Percentiles rank a stretch among this genome's conserved stretches.
Conservation (phyloP, 2,888 invertebrate genomes). For the Sinotaia quadrata region DNA sequence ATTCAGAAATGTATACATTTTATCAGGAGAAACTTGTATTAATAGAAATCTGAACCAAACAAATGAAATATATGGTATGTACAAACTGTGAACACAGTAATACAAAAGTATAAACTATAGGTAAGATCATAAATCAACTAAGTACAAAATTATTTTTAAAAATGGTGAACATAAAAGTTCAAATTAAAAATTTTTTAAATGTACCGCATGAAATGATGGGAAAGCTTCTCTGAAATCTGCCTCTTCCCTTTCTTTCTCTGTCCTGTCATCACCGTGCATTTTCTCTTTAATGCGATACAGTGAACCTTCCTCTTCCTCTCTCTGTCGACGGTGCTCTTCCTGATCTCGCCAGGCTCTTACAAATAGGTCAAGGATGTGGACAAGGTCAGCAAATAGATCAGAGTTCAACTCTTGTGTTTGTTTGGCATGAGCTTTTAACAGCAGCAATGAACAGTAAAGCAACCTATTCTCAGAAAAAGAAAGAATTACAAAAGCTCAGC, state of each 20-base stretch:
- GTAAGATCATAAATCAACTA: no score
- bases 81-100: no score
- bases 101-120: no score
- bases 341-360: conserved; percentile 84
- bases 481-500: no score
- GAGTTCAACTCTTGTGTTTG: conserved; percentile 70
- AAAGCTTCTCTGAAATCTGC: conserved; percentile 68
- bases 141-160: no score
- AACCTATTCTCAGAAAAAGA: no score
- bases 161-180: no score
- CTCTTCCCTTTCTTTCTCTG: conserved; percentile 70
- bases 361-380: conserved; percentile 72
- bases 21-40: no score
- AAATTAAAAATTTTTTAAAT: no score
- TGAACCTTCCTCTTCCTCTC: conserved; percentile 83
- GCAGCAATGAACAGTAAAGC: conserved; percentile 77
- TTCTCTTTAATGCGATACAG: conserved; percentile 73
- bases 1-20: no score
- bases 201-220: conserved; percentile 71
- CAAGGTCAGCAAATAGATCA: conserved; percentile 46
- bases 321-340: conserved; percentile 79
- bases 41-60: no score
- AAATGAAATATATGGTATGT: no score
- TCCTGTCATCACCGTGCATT: conserved; percentile 66
- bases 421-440: conserved; percentile 80